These are phyloP conservation scores for Eupithecia pulchellata DNA, from an alignment of 2,888 invertebrate species.

Conservation along the genomic window DNA sequence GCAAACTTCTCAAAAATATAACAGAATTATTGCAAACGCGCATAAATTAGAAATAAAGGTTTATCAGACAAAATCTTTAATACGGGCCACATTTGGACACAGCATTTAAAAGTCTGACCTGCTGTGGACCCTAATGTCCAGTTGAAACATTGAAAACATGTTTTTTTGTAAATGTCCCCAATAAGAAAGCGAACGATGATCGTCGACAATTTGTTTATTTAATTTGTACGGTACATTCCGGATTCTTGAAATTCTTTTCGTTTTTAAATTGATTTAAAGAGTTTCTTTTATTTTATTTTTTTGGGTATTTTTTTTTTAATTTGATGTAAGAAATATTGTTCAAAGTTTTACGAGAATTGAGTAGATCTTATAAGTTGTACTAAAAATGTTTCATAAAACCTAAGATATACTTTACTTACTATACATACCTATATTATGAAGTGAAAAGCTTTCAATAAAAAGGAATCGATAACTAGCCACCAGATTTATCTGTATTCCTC, in stretches of 20 bases:
- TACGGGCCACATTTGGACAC: neutral
- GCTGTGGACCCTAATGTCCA: slow-evolving; percentile 8
- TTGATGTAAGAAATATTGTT: neutral
- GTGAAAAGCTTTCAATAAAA: neutral
- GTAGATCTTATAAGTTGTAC: neutral
- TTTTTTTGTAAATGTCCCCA: slow-evolving; percentile 26
- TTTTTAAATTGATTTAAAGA: neutral
- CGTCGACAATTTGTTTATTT: slow-evolving; percentile 22
- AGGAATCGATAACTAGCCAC: neutral
- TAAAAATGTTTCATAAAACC: neutral
- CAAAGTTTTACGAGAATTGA: neutral
- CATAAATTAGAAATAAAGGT: neutral
- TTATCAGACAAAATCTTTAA: slow-evolving; percentile 14
- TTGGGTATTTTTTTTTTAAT: neutral
- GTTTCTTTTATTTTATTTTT: no score
- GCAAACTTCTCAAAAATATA: neutral
- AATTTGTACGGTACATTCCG: slow-evolving; percentile 8
- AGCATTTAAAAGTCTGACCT: neutral
- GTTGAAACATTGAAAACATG: slow-evolving; percentile 22
- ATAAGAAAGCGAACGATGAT: slow-evolving; percentile 20
- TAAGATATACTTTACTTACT: neutral
- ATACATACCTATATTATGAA: neutral
- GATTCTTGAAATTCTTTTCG: slow-evolving; percentile 1
- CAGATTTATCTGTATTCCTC: neutral
- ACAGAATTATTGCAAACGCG: neutral